These are phyloP conservation scores for Dryomyza anilis DNA, from an alignment of 2,888 invertebrate genomes.

Conservation along the genomic window DNA sequence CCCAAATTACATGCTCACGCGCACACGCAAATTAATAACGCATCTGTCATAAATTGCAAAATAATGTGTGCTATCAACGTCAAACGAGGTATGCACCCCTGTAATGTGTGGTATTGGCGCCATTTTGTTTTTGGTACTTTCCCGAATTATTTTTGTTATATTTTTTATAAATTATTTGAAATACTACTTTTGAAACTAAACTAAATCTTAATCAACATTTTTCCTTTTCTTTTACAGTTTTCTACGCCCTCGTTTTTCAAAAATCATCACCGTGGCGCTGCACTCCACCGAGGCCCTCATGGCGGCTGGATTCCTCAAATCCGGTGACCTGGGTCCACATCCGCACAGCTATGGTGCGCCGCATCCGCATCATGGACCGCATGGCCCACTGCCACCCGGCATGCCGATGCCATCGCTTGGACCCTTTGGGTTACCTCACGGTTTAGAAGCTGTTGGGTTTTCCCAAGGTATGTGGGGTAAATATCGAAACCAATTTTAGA, in stretches of 20 bases:
- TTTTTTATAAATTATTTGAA: too few species aligned
- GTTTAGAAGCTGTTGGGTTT: conserved; percentile 62
- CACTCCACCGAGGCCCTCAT: conserved; percentile 62
- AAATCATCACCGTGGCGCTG: conserved; percentile 60
- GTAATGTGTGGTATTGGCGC: neutral
- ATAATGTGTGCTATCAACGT: neutral
- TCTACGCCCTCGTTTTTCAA: conserved; percentile 35
- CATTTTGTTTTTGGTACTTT: too few species aligned
- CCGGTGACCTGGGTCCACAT: conserved; percentile 60
- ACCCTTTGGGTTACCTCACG: conserved; percentile 62
- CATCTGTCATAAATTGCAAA: conserved; percentile 51
- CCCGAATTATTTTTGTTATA: too few species aligned
- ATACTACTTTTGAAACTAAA: conserved; percentile 2
- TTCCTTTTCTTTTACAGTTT: conserved; percentile 24
- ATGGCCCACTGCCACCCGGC: conserved; percentile 61
- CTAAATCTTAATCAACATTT: conserved; percentile 3
- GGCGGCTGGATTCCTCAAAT: conserved; percentile 62
- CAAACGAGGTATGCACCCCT: neutral
- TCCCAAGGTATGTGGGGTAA: conserved; percentile 64
- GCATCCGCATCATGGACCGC: conserved; percentile 60
- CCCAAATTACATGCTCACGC: conserved; percentile 57
- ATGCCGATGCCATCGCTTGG: conserved; percentile 62
- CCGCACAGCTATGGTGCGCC: conserved; percentile 62
- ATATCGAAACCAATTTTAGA: conserved; percentile 55
- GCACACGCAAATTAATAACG: conserved; percentile 58